Evolutionary conservation across 2,113 vertebrate species (phyloP).

Genomic region (Erpornis zantholeuca): DNA sequence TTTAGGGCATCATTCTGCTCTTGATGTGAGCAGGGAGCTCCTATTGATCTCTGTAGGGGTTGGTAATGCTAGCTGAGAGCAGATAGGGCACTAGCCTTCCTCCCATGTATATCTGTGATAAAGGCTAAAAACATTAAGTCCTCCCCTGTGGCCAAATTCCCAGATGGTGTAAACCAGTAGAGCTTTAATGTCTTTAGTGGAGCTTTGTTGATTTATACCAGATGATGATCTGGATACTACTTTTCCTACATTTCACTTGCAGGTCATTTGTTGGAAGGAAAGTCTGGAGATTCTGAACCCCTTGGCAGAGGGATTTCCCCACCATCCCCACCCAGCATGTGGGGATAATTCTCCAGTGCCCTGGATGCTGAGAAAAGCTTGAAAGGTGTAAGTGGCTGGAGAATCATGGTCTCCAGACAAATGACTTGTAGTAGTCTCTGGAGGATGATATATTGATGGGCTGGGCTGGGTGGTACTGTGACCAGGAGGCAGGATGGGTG

Average conservation of each 20-base stretch:
- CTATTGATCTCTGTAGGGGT: conserved; percentile 48
- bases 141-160: conserved; percentile 16
- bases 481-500: background rate
- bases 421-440: background rate
- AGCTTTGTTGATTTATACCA: conserved; percentile 41
- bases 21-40: conserved; percentile 41
- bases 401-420: background rate
- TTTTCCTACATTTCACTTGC: conserved; percentile 22
- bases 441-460: background rate
- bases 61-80: background rate
- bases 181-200: conserved; percentile 50
- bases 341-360: fast-evolving
- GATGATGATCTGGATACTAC: conserved; percentile 31
- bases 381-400: background rate
- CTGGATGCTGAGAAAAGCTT: background rate
- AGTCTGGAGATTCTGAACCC: background rate
- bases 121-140: conserved; percentile 26
- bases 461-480: background rate
- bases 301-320: fast-evolving
- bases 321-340: fast-evolving
- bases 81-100: conserved; percentile 35
- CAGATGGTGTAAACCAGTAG: conserved; percentile 40
- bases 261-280: background rate
- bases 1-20: conserved; percentile 45
- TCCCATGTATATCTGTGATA: conserved; percentile 43